Evolutionary conservation across 2,888 invertebrate genomes (phyloP).

Genomic region (Orchestes rusci): DNA sequence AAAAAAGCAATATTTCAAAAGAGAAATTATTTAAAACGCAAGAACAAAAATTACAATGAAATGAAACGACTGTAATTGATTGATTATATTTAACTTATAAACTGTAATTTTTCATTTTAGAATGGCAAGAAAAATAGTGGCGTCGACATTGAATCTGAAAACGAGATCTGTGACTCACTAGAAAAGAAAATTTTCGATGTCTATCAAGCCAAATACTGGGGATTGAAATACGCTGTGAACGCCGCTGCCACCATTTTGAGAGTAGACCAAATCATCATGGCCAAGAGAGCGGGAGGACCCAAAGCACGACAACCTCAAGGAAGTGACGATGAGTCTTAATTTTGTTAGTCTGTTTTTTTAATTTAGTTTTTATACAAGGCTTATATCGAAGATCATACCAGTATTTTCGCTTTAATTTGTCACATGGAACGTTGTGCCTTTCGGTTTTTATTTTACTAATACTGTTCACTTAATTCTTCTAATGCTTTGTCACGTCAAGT

Average conservation of each 20-base stretch:
- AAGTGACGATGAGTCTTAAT: constrained; percentile 61
- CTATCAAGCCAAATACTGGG: constrained; percentile 85
- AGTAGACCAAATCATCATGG: constrained; percentile 98
- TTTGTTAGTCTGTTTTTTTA: constrained; percentile 3
- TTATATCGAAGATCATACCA: not conserved
- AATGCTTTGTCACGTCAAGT: too few species aligned
- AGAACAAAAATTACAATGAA: too few species aligned
- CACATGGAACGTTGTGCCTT: too few species aligned
- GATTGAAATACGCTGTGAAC: constrained; percentile 88
- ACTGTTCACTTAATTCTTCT: too few species aligned
- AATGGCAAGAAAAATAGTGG: constrained; percentile 70
- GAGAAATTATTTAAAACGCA: too few species aligned
- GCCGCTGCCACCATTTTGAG: constrained; percentile 88
- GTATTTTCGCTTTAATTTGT: not conserved
- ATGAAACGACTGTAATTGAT: too few species aligned
- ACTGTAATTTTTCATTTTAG: too few species aligned
- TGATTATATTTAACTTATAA: too few species aligned
- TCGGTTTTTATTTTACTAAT: too few species aligned
- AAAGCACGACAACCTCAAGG: constrained; percentile 62
- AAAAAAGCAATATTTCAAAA: too few species aligned
- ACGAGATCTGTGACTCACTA: constrained; percentile 65
- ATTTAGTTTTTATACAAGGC: not conserved
- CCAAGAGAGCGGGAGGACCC: constrained; percentile 93
- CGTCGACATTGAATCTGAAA: constrained; percentile 79
- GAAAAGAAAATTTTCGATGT: constrained; percentile 77